Evolutionary conservation across 2,888 invertebrate species (phyloP).

Genomic region (Phytoseiulus persimilis): DNA sequence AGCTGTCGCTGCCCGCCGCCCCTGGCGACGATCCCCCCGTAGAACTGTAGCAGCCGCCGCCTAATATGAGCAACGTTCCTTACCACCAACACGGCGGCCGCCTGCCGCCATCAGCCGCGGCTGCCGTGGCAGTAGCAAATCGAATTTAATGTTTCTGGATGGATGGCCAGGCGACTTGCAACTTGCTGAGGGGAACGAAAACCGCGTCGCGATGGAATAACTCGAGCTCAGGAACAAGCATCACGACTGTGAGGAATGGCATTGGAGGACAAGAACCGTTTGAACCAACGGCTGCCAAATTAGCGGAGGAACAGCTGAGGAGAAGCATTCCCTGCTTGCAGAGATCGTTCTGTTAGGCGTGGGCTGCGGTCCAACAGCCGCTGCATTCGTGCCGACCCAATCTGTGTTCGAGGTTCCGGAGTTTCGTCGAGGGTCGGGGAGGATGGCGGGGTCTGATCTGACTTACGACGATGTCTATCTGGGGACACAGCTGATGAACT

Average conservation of each 20-base stretch:
- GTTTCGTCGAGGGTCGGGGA: background rate
- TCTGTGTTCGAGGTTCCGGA: background rate
- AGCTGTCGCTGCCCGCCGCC: background rate
- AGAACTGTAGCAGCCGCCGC: background rate
- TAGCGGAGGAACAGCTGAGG: background rate
- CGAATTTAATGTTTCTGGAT: slow-evolving; percentile 5
- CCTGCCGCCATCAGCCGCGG: background rate
- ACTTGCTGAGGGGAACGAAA: background rate
- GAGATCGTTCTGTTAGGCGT: background rate
- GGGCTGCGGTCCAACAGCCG: background rate
- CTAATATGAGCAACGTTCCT: background rate
- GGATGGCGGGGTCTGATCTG: background rate
- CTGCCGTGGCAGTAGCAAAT: background rate
- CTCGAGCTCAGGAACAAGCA: background rate
- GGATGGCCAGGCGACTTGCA: background rate
- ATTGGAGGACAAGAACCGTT: background rate
- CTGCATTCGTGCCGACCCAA: background rate
- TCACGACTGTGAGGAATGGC: background rate
- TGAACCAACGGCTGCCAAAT: background rate
- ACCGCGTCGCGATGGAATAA: background rate
- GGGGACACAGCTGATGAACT: background rate
- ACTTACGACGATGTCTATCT: background rate
- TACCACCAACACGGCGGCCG: background rate
- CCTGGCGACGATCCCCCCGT: background rate
- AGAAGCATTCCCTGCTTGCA: background rate